Base-by-base conservation (phyloP, 2,888 invertebrate genomes). In the Apotomis betuletana region DNA sequence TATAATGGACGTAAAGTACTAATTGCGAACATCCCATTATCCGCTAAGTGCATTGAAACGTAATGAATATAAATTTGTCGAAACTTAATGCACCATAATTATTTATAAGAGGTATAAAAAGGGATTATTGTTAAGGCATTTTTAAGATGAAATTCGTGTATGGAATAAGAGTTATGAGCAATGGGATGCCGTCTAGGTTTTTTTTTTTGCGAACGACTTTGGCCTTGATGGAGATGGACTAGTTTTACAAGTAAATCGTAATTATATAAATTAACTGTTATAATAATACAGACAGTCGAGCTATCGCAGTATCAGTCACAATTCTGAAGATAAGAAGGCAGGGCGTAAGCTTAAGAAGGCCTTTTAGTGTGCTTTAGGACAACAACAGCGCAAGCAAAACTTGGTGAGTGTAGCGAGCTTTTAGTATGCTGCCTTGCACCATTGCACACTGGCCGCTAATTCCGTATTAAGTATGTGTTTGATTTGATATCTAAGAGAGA, bases 1-100 rank as follows among this genome's bases (percentile, higher is more conserved):
- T 75, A 76, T 72, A 76, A 75, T 79, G 67, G 74, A 74, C 78
- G 78, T 85, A 84, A 85, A 83, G 79, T 76, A 80, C 80, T 85
- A 85, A 87, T 85, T 84, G 84, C 78, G 78, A 77, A 80, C 78
- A 79, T 78, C 77, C 75, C 75, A 73, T 77, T 79, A 78, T 77
- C 78, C 70, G 78, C 78, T 77, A 79, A 76, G 76, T 77, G 76
- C 82, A 78, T 4, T 6, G 82, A 82, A 79, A 73, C 73, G 78
- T 80, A 80, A 77, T 82, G 76, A 80, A 75, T 78, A 79, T 85
- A 84, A 84, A 85, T 82, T 79, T 75, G 73, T 74, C 77, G 74
- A 80, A 78, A 78, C 82, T 70, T 73, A 71, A 69, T 52, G 65
- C 57, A 64, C 13, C 63, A 60, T 69, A 44, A 65, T 65, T 15